Evolutionary conservation across 2,888 invertebrate species (phyloP), one percentile per base, ranked within the genome.

Genomic region (Allophyes oxyacanthae): DNA sequence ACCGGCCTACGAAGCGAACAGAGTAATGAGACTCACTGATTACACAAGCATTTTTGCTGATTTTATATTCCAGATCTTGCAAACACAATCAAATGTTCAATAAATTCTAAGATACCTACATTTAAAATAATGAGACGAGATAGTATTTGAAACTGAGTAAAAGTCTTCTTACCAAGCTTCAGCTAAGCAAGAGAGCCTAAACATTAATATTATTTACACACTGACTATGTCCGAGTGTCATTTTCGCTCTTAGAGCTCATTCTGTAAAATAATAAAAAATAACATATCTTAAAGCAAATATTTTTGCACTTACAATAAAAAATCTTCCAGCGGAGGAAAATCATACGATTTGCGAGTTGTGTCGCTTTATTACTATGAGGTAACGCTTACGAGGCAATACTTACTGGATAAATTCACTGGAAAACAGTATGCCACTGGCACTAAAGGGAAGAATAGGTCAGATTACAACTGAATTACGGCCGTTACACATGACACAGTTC

Each of bases 21-120:
- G 20, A 34, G 10, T 42, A 40, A 36, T 25, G 8, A 34, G 25
- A 11, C 6, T 11, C n/a, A 14, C 6, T 10, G 9, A 20, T 20
- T 46, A 44, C 32, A 46, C 38, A 34, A 48, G 37, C 9, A 41
- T 45, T 34, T 10, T 20, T 10, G 9, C 9, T 5, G 3, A 10
- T n/a, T 15, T 8, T 9, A 34, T 13, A 14, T 11, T n/a, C n/a
- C 25, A 69, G 34, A 63, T 69, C 34, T 48, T 41, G 4, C 2
- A 36, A 40, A 32, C 30, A 62, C 28, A 43, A 43, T 28, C 6
- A 6, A 2, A 9, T 20, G n/a, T 33, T 33, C 8, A 34, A 34
- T 44, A 14, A 10, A 44, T 20, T 34, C 11, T 9, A 34, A 26
- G 4, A 3, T 1, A 37, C 10, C 10, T 44, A 0, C 2, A 30